Evolutionary conservation across 2,797 vertebrate genomes (phyloP).

Genomic region (Falco novaeseelandiae): DNA sequence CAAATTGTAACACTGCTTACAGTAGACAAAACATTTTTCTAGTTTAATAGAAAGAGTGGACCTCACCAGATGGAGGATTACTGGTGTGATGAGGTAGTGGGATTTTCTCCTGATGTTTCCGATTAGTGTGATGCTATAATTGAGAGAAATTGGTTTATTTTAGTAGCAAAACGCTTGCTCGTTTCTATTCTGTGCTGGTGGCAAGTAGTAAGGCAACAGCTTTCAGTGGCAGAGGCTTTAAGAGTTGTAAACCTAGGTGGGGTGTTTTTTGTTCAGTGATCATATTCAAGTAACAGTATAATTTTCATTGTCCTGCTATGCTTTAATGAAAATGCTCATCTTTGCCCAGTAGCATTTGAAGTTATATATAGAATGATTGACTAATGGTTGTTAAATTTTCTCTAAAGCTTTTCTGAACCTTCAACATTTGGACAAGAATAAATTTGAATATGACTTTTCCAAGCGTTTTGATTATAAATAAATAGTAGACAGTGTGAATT

Average conservation of each 20-base stretch:
- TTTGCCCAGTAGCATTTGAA: not conserved
- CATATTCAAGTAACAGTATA: not conserved
- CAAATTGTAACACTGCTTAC: not conserved
- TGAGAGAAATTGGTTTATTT: not conserved
- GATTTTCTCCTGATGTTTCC: not conserved
- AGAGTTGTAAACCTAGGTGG: not conserved
- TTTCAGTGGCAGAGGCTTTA: not conserved
- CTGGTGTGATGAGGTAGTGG: not conserved
- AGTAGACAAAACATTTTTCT: not conserved
- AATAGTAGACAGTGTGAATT: not conserved
- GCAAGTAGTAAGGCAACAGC: not conserved
- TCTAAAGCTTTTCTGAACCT: not conserved
- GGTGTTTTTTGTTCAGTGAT: not conserved
- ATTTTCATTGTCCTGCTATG: not conserved
- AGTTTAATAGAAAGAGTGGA: not conserved
- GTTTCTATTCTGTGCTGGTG: not conserved
- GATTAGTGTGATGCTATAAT: not conserved
- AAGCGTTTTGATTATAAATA: not conserved
- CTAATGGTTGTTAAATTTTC: not conserved
- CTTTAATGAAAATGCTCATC: not conserved
- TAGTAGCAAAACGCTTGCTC: not conserved
- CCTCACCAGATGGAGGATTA: not conserved
- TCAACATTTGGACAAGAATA: not conserved
- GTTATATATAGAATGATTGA: not conserved
- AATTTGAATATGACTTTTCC: not conserved